These are phyloP conservation scores for Trichopria drosophilae DNA, from an alignment of 2,888 invertebrate genomes.

Conservation along the genomic window DNA sequence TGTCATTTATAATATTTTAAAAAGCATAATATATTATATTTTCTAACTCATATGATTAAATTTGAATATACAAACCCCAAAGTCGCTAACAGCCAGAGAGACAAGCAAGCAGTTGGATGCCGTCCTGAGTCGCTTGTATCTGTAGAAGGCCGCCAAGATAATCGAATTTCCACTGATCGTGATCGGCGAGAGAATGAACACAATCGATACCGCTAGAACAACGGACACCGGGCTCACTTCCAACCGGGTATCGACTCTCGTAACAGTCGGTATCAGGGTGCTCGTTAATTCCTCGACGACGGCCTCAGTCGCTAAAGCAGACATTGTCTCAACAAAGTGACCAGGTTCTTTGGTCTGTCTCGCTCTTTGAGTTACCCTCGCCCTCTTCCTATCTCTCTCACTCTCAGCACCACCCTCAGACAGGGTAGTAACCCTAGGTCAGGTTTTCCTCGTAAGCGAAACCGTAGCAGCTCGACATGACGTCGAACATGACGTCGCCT, in stretches of 20 bases:
- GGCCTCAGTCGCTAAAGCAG: constrained; percentile 46
- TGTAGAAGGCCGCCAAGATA: constrained; percentile 64
- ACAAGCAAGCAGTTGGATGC: constrained; percentile 67
- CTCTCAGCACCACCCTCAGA: too few species aligned
- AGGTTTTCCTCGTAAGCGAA: constrained; percentile 25
- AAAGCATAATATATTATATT: too few species aligned
- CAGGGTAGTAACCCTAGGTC: constrained; percentile 16
- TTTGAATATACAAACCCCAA: constrained; percentile 58
- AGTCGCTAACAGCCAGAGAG: constrained; percentile 65
- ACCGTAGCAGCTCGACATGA: constrained; percentile 16
- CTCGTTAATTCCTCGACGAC: constrained; percentile 46
- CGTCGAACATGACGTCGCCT: too few species aligned
- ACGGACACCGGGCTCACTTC: constrained; percentile 57
- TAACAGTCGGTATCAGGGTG: constrained; percentile 48
- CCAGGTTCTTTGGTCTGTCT: constrained; percentile 24
- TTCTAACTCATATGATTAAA: too few species aligned
- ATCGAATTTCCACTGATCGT: constrained; percentile 65
- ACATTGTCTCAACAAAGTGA: constrained; percentile 43
- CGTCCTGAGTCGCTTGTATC: constrained; percentile 65
- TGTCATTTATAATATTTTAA: too few species aligned
- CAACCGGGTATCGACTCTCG: constrained; percentile 45
- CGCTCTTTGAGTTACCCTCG: background rate
- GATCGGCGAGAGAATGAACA: constrained; percentile 63
- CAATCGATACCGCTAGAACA: constrained; percentile 60
- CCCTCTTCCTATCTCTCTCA: background rate